Conservation (phyloP, 1,140 invertebrate genomes). For the Drosophila cardini region DNA sequence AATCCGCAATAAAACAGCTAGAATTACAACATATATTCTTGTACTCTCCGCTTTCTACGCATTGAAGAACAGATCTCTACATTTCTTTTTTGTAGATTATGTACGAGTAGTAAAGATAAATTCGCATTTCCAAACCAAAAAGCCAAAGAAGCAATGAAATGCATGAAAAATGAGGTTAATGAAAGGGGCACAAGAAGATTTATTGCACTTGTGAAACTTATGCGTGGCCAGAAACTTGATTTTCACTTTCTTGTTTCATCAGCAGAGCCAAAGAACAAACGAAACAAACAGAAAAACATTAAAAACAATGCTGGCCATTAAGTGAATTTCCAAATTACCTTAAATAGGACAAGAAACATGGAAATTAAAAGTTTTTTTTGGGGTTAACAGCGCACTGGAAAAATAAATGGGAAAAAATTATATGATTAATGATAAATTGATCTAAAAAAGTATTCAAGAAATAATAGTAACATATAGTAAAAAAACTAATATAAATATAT, state of each 20-base stretch:
- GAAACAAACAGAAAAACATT: slow-evolving; percentile 20
- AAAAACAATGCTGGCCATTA: slow-evolving; percentile 45
- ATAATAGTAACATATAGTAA: not conserved
- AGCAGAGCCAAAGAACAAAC: slow-evolving; percentile 22
- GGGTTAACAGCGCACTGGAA: slow-evolving; percentile 20
- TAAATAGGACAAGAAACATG: slow-evolving; percentile 29
- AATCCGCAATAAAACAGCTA: slow-evolving; percentile 40
- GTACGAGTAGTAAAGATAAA: slow-evolving; percentile 49
- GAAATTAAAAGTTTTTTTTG: slow-evolving; percentile 17
- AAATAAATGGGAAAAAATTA: slow-evolving; percentile 11
- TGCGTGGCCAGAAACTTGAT: slow-evolving; percentile 43
- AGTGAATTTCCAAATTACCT: slow-evolving; percentile 55
- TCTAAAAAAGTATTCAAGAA: not conserved
- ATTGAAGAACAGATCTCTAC: slow-evolving; percentile 49
- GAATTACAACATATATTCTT: slow-evolving; percentile 40
- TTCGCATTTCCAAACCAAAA: slow-evolving; percentile 21
- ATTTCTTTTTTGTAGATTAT: slow-evolving; percentile 49
- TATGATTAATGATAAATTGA: slow-evolving; percentile 18
- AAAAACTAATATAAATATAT: not conserved
- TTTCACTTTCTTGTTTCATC: slow-evolving; percentile 67
- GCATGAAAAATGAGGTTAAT: slow-evolving; percentile 67
- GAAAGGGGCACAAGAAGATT: slow-evolving; percentile 68
- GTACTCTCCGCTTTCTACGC: slow-evolving; percentile 59
- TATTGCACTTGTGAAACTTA: slow-evolving; percentile 68
- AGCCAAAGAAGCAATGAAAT: slow-evolving; percentile 27